Base-by-base conservation (phyloP, 2,113 vertebrate genomes). In the Gnathonemus echidnorhynchus region DNA sequence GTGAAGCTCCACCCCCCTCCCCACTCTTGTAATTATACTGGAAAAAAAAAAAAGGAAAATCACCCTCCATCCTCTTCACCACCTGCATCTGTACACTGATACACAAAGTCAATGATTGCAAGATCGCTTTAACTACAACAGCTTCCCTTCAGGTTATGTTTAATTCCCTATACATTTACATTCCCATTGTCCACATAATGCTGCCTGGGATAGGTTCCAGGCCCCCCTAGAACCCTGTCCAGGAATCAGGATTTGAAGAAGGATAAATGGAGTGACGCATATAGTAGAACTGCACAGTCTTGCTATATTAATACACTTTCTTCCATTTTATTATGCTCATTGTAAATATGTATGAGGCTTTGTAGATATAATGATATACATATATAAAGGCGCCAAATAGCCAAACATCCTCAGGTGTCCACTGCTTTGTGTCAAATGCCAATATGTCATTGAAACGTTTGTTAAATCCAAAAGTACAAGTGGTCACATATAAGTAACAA, bases 1-100 rank as follows among this genome's bases (percentile, higher is more conserved):
- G 91, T 89, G 91, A 93, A 89, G 88, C 92, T 92, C 95, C 94
- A 90, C 94, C 94, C 93, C 93, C 58, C 39, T 88, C 91, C 58
- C 92, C 92, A 90, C 91, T 91, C 91, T 92, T 91, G 86, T 89
- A 91, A 91, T 90, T 91, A 88, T 92, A 87, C 93, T 90, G 91
- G 2, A 35, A 2, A 93, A 53, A 53, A 87, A 89, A 93, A 49
- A 77, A 87, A 62, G 74, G 91, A 2, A 83, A 88, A 91, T 92
- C 91, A 91, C 17, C 17, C 52, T 0, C 21, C 21, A 58, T 84
- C 87, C 90, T 91, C 92, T 91, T 90, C 86, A 88, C 90, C 92
- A 90, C 89, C 90, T 92, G 49, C 89, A 90, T 87, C 62, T 52
- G 31, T 66, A 49, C 49, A 35, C 89, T 86, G 35, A 49, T 31